Evolutionary conservation across 2,888 invertebrate species (phyloP), one percentile per base, ranked within the genome.

Genomic region (Phragmatobia fuliginosa): DNA sequence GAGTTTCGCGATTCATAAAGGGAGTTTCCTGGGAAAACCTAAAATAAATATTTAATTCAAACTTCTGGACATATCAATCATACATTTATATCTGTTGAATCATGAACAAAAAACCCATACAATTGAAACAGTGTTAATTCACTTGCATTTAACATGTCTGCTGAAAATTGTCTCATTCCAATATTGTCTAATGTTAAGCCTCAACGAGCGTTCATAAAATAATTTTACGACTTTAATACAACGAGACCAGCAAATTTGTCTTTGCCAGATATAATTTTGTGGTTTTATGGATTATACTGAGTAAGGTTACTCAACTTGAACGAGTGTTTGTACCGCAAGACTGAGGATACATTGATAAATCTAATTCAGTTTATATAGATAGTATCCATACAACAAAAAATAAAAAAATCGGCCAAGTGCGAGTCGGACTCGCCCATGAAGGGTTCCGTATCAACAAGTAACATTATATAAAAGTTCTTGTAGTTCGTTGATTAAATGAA

Each of bases 161-260:
- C 25, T 14, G 5, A 28, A 56, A 56, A 56, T 56, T 56, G 56
- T 56, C 56, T 16, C 28, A 6, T 56, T 56, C 28, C 16, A 56
- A 56, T 28, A 28, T 28, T 56, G 28, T 56, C 56, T 56, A 56
- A 56, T 16, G 6, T 28, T 28, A 56, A 28, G 28, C 16, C 7
- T 16, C 28, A 56, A 56, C 14, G 14, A 52, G 10, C 25, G 0
- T 25, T 25, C 52, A 52, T 52, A 52, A 52, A 52, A 52, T 52
- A 56, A 56, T 56, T 56, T 56, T 56, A 28, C 56, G 28, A 56
- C 56, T 56, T 16, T 56, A 56, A 56, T 56, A 28, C 28, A 56
- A 14, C 28, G 0, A 28, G 16, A 5, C 14, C 16, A 56, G 25
- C 28, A 56, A 56, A 56, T 56, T 16, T 16, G 45, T 49, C 45